Conservation (phyloP, 2,888 invertebrate genomes). For the Zonitis immaculata region DNA sequence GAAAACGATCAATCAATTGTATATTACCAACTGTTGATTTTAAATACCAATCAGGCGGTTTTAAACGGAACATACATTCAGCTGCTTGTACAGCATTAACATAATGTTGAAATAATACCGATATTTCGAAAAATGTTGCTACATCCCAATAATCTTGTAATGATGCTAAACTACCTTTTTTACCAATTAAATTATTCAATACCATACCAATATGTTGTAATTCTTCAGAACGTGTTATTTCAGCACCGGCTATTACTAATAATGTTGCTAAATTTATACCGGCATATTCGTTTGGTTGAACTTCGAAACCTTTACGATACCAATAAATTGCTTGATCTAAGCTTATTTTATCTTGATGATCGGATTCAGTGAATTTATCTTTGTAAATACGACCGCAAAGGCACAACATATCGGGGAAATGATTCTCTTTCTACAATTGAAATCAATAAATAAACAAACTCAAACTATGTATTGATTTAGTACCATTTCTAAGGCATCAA, state of each 20-base stretch:
- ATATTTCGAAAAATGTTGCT: constrained; percentile 97
- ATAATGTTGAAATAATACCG: constrained; percentile 95
- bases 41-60: constrained; percentile 90
- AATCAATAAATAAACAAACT: constrained; percentile 7
- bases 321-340: constrained; percentile 91
- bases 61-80: constrained; percentile 86
- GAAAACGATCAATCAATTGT: constrained; percentile 84
- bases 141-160: constrained; percentile 99
- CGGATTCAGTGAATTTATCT: constrained; percentile 95
- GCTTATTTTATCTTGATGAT: constrained; percentile 82
- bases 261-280: constrained; percentile 96
- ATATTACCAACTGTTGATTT: constrained; percentile 91
- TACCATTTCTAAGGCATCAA: constrained; percentile 74
- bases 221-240: constrained; percentile 87
- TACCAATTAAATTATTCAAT: constrained; percentile 93
- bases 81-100: constrained; percentile 96
- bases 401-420: constrained; percentile 96
- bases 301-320: constrained; percentile 96
- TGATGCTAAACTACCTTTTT: constrained; percentile 91
- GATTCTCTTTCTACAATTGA: constrained; percentile 82
- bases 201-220: constrained; percentile 91
- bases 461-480: too few relatives aligned
- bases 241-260: constrained; percentile 92
- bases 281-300: constrained; percentile 98
- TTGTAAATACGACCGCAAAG: constrained; percentile 97